Evolutionary conservation across 2,888 invertebrate genomes (phyloP).

Genomic region (Troides aeacus): DNA sequence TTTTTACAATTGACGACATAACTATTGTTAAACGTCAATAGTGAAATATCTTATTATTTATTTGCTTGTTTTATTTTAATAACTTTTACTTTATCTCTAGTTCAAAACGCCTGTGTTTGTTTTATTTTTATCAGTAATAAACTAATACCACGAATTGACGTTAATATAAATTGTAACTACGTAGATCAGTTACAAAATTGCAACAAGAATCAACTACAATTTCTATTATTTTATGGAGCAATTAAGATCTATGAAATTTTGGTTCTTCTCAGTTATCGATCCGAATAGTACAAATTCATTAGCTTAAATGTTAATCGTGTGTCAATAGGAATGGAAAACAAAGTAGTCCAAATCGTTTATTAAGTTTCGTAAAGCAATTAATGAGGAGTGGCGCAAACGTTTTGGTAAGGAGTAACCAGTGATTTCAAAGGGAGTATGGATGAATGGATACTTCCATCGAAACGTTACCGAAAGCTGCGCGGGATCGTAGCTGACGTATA

Average conservation of each 20-base stretch:
- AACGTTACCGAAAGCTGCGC: conserved; percentile 36
- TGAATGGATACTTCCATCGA: conserved; percentile 44
- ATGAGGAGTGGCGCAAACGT: background rate
- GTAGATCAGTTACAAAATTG: too few species aligned
- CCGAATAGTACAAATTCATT: background rate
- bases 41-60: conserved; percentile 51
- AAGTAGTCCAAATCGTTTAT: conserved; percentile 30
- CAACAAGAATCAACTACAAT: too few species aligned
- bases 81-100: background rate
- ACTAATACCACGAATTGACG: too few species aligned
- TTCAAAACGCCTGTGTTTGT: too few species aligned
- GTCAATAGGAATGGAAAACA: background rate
- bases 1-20: conserved; percentile 69
- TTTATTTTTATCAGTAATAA: too few species aligned
- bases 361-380: conserved; percentile 1
- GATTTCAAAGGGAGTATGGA: conserved; percentile 40
- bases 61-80: conserved; percentile 18
- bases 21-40: conserved; percentile 74
- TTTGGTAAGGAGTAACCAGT: conserved; percentile 41
- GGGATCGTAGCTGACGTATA: conserved; percentile 33
- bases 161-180: too few species aligned
- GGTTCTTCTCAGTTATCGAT: background rate
- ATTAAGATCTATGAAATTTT: too few species aligned
- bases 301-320: too few species aligned
- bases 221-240: too few species aligned